Conservation (phyloP, 2,113 vertebrate genomes). For the Pandion haliaetus region DNA sequence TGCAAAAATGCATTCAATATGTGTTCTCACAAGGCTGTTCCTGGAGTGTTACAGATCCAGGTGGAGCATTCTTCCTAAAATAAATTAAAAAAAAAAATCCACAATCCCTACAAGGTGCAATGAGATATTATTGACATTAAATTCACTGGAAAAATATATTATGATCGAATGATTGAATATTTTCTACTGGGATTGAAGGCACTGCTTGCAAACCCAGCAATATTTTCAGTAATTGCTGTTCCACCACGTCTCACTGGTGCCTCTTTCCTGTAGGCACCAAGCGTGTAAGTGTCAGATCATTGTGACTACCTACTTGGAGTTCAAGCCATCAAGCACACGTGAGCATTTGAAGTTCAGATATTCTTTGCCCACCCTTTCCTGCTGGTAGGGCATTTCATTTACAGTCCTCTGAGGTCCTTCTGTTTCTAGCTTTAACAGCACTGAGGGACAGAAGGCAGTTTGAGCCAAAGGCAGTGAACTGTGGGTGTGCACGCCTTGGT, state of each 20-base stretch:
- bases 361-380: neutral
- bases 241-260: rapidly evolving
- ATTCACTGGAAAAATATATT: slow-evolving; percentile 27
- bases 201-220: neutral
- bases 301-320: neutral
- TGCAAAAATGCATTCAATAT: neutral
- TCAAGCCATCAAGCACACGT: neutral
- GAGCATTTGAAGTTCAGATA: neutral
- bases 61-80: neutral
- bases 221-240: neutral
- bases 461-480: neutral
- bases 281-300: neutral
- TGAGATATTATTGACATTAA: neutral
- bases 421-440: neutral
- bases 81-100: neutral
- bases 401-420: neutral
- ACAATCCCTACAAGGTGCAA: neutral
- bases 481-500: neutral
- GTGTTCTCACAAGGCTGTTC: neutral
- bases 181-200: neutral
- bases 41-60: neutral
- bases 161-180: neutral
- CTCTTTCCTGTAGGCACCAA: neutral
- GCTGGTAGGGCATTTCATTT: neutral
- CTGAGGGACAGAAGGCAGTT: neutral